phyloP scores from a whole-genome alignment of 2,888 invertebrate species.

The Nemapogon koenigi region DNA sequence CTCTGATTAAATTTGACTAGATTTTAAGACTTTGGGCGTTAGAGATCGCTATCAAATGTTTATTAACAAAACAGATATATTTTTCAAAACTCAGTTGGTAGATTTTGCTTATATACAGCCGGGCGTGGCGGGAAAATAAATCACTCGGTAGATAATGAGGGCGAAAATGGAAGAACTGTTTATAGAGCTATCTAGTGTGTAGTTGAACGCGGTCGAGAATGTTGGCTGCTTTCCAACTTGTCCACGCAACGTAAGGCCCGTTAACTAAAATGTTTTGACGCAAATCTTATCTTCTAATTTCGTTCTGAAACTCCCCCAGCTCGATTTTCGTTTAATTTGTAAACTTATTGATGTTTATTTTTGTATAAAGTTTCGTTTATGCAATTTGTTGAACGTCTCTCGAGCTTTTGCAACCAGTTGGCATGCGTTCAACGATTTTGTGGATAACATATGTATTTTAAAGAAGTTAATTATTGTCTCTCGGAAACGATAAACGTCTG shows the following conservation, averaged over 20 bases:
- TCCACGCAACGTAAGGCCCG: constrained; percentile 31
- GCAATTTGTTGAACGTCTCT: constrained; percentile 6
- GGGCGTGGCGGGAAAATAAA: constrained; percentile 48
- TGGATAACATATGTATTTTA: constrained; percentile 33
- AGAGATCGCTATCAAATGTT: too few relatives aligned
- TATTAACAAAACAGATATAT: too few relatives aligned
- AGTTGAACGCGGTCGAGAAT: background rate
- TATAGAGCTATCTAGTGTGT: constrained; percentile 7
- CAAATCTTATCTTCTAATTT: constrained; percentile 1
- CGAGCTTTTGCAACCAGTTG: constrained; percentile 35
- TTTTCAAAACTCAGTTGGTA: too few relatives aligned
- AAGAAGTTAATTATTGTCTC: too few relatives aligned
- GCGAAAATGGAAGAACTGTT: constrained; percentile 44
- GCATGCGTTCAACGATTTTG: constrained; percentile 40
- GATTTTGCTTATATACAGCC: too few relatives aligned
- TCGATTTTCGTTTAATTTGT: constrained; percentile 1
- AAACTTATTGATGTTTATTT: too few relatives aligned
- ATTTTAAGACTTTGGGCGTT: too few relatives aligned
- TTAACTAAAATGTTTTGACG: constrained; percentile 7
- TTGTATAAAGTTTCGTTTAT: too few relatives aligned
- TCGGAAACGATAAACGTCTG: too few relatives aligned
- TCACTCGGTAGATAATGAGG: constrained; percentile 59
- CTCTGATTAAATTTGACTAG: too few relatives aligned
- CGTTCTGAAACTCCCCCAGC: background rate
- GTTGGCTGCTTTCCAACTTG: constrained; percentile 46